These are phyloP conservation scores for Drosophila peninsularis DNA, from an alignment of 2,888 invertebrate genomes.

Conservation along the genomic window DNA sequence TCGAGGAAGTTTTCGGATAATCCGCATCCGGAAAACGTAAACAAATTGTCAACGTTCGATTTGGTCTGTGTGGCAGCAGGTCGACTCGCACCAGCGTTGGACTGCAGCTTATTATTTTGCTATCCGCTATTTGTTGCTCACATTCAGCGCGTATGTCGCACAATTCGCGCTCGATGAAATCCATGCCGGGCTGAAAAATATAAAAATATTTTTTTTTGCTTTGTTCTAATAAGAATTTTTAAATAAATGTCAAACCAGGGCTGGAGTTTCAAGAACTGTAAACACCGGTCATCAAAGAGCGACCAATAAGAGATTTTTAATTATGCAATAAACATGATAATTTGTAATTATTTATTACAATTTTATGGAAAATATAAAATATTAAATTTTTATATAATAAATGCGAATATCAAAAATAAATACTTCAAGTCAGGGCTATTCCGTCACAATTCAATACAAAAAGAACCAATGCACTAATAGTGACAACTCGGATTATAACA, in stretches of 20 bases:
- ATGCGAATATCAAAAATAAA: background rate
- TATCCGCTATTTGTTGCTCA: slow-evolving; percentile 87
- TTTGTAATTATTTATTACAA: background rate
- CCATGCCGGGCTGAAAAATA: slow-evolving; percentile 84
- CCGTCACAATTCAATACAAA: background rate
- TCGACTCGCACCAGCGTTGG: slow-evolving; percentile 88
- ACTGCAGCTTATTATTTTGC: slow-evolving; percentile 88
- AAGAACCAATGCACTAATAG: background rate
- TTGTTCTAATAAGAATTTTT: slow-evolving; percentile 30
- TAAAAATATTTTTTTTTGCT: background rate
- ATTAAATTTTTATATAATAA: background rate
- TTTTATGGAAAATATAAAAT: no score
- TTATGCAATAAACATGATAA: background rate
- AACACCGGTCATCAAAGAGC: slow-evolving; percentile 1
- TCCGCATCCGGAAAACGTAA: slow-evolving; percentile 87
- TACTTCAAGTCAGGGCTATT: background rate
- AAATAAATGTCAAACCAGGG: slow-evolving; percentile 18
- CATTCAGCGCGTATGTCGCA: slow-evolving; percentile 88
- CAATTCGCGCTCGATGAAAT: slow-evolving; percentile 88
- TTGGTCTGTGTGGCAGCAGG: slow-evolving; percentile 86
- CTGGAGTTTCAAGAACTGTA: slow-evolving; percentile 5
- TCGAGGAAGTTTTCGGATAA: slow-evolving; percentile 86
- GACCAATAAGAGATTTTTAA: background rate
- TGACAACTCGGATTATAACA: background rate
- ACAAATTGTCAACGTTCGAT: slow-evolving; percentile 88